These are phyloP conservation scores for Pseudonaja textilis DNA, from an alignment of 2,113 vertebrate genomes.

Conservation along the genomic window DNA sequence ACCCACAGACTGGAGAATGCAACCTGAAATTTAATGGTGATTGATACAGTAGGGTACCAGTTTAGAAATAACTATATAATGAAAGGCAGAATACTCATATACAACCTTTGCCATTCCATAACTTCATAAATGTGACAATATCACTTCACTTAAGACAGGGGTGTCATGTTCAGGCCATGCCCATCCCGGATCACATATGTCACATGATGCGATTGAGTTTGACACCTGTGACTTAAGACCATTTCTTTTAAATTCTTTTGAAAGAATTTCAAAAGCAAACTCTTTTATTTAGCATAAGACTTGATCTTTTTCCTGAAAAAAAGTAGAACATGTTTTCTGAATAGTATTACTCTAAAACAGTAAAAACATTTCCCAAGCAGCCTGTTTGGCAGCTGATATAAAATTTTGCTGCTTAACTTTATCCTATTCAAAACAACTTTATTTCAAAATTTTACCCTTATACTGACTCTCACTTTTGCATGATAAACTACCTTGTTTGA, in stretches of 20 bases:
- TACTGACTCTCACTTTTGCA: conserved; percentile 29
- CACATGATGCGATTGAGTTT: too few relatives aligned
- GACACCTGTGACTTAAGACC: neutral
- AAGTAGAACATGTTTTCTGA: neutral
- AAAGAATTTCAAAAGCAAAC: neutral
- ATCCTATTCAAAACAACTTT: conserved; percentile 41
- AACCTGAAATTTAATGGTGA: neutral
- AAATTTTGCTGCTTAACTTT: conserved; percentile 23
- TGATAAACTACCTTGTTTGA: conserved; percentile 51
- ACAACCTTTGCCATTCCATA: neutral
- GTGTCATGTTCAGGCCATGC: too few relatives aligned
- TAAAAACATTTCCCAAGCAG: neutral
- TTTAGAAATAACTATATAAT: neutral
- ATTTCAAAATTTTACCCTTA: conserved; percentile 46
- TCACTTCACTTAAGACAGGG: neutral
- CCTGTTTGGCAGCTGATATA: neutral
- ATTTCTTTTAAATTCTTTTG: neutral
- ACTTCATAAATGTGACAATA: neutral
- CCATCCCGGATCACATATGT: too few relatives aligned
- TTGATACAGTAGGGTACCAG: neutral
- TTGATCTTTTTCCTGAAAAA: neutral
- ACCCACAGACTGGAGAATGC: neutral
- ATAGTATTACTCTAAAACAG: neutral
- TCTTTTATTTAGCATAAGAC: neutral
- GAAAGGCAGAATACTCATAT: neutral